Base-by-base conservation (phyloP, 2,797 vertebrate species). In the Sebastes vulpes region DNA sequence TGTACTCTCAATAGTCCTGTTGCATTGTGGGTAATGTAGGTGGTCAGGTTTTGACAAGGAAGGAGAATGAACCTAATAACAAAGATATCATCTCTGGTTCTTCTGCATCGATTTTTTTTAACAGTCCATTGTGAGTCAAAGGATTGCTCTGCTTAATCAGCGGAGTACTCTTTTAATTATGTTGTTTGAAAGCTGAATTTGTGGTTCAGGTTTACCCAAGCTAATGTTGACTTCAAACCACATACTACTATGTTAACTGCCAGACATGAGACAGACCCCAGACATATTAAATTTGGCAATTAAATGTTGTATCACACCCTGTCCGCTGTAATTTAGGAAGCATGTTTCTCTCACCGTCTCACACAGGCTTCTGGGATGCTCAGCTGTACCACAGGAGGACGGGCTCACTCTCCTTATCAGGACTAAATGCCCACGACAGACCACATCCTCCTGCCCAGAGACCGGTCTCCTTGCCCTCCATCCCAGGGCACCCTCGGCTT, bases 291-390 rank as follows among this genome's bases (percentile, higher is more conserved):
- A 50, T 50, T 50, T 42, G 12, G 38, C 5, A n/a, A 2, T 9
- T 20, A 3, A 3, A 52, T 61, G 50, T 61, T 71, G 9, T 25
- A 57, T 10, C 23, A 29, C 25, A 52, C 16, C 9, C 2, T 60
- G 18, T 10, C 3, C 10, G 28, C 28, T 46, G 4, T 18, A 11
- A 53, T 56, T 20, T 0, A 52, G 12, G 6, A n/a, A 3, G 2
- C 53, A 16, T 32, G 25, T 26, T n/a, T 64, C 16, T 75, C 9
- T 67, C 48, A 5, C 46, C 75, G 14, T 86, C 31, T 73, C 72
- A 16, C 35, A 10, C 69, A 99, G 98, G 94, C 76, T 99, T 99
- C 88, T 99, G 98, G 98, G 96, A 97, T 79, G 95, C 96, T 87
- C 90, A 92, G 10, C 83, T 94, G 85, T 95, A 95, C 94, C 91